Percentiles rank a stretch among this genome's conserved stretches.
These are phyloP conservation scores for Ophonus ardosiacus DNA, from an alignment of 2,888 invertebrate genomes.

Conservation along the genomic window DNA sequence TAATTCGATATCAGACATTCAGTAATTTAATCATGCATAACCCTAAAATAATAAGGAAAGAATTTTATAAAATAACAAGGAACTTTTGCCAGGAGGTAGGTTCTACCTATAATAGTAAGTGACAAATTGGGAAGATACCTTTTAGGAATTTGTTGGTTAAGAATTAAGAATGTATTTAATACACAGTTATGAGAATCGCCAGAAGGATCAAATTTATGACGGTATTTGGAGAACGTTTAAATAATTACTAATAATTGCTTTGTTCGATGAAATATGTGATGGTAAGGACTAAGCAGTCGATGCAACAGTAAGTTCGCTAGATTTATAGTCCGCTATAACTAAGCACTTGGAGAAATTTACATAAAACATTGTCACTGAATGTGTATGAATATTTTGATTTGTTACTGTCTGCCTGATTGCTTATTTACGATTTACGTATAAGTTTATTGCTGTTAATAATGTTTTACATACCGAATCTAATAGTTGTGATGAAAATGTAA, in stretches of 20 bases:
- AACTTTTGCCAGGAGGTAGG: too few species aligned
- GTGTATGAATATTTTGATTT: conserved; percentile 10
- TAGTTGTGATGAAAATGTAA: too few species aligned
- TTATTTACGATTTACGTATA: too few species aligned
- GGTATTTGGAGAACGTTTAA: conserved; percentile 61
- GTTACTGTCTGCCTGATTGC: neutral
- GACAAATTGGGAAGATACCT: neutral
- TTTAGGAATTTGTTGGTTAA: neutral
- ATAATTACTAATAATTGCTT: conserved; percentile 64
- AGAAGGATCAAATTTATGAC: conserved; percentile 56
- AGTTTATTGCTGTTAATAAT: too few species aligned
- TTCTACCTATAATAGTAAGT: neutral
- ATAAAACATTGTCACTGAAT: neutral
- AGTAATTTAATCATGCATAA: too few species aligned
- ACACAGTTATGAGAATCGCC: conserved; percentile 44
- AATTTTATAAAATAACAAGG: too few species aligned
- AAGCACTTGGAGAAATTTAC: conserved; percentile 3
- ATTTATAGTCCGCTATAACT: conserved; percentile 26
- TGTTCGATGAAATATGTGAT: conserved; percentile 57
- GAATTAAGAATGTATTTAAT: conserved; percentile 37
- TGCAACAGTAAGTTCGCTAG: conserved; percentile 30
- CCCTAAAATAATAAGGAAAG: too few species aligned
- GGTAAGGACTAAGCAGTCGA: conserved; percentile 21
- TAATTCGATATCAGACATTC: too few species aligned
- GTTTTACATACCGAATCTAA: too few species aligned